A percentile compares a stretch with the other conserved stretches of the same genome.
Evolutionary conservation across 53 echinoderm and acorn worm species (phyloP).

Genomic region (Holothuria leucospilota): DNA sequence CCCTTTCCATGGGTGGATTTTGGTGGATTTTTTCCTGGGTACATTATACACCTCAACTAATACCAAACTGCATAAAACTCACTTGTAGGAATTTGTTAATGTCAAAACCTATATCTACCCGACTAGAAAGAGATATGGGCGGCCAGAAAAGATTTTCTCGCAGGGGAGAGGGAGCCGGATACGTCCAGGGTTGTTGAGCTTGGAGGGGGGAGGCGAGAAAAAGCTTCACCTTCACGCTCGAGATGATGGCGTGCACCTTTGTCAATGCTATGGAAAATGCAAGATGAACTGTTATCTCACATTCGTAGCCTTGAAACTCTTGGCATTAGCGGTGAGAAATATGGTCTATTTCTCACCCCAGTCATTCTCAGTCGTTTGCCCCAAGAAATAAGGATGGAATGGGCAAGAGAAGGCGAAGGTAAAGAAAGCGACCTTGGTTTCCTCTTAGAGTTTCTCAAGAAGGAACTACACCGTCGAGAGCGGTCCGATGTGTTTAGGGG

Average conservation of each 20-base stretch:
- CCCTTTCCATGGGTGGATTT: too few relatives aligned
- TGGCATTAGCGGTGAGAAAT: slow-evolving; percentile 5
- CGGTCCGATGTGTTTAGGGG: not conserved
- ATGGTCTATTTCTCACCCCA: not conserved
- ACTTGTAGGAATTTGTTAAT: too few relatives aligned
- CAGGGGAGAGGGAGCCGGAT: too few relatives aligned
- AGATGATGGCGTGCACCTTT: not conserved
- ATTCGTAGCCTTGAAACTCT: slow-evolving; percentile 1
- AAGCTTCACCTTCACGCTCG: not conserved
- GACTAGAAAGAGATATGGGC: not conserved
- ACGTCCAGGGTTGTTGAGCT: not conserved
- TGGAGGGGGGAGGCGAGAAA: too few relatives aligned
- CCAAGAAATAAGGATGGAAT: slow-evolving; percentile 1
- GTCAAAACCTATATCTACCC: too few relatives aligned
- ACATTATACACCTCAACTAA: too few relatives aligned
- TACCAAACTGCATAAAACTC: too few relatives aligned
- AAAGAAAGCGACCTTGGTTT: not conserved
- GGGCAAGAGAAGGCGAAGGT: slow-evolving; percentile 9
- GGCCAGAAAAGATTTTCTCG: not conserved
- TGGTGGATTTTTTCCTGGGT: too few relatives aligned
- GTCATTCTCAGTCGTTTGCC: not conserved
- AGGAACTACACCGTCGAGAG: not conserved
- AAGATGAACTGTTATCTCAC: slow-evolving; percentile 2
- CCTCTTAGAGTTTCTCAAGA: not conserved
- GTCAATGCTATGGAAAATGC: slow-evolving; percentile 1